Base-by-base conservation (phyloP, 2,113 vertebrate genomes). In the human region DNA sequence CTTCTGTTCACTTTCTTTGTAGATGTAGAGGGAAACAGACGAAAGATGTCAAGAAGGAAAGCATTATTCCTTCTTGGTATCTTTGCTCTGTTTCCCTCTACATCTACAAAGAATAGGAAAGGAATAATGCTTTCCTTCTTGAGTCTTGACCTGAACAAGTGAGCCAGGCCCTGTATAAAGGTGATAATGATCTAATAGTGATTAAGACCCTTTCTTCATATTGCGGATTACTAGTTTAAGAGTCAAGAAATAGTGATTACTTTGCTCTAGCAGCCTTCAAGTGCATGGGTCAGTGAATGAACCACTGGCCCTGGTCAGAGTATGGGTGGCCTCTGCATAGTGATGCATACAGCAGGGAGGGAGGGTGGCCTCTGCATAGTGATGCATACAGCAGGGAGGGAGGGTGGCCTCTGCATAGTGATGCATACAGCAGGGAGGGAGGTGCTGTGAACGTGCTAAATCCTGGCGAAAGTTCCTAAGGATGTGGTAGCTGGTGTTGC, bases 361-460 rank as follows among this genome's bases (percentile, higher is more conserved):
- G 9, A 25, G 48, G 12, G n/a, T n/a, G n/a, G n/a, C n/a, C n/a
- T n/a, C 4, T 45, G 20, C 25, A 18, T 3, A 35, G 25, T 25
- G 25, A 73, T 32, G 16, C 7, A 11, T 1, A 50, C 1, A 75
- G 9, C 30, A 22, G n/a, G 18, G 0, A 35, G 23, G 1, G 9
- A 25, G 14, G 48, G 9, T 35, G 66, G 32, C 8, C 75, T 81
- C 4, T 45, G 20, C 25, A 18, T 3, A 35, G 25, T 25, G 25
- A 73, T 32, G 16, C 7, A 11, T 1, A 50, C 1, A 75, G 9
- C 30, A 22, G n/a, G 18, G 0, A 35, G 23, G 1, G 9, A 25
- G 48, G 12, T 17, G 17, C 12, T 72, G 25, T 27, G 40, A 76
- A 35, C 45, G 16, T 5, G 2, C 50, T 16, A 8, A 94, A 2